A percentile compares a stretch with the other conserved stretches of the same genome.
These are phyloP conservation scores for Conus canariensis DNA, from an alignment of 2,888 invertebrate species.

Conservation along the genomic window DNA sequence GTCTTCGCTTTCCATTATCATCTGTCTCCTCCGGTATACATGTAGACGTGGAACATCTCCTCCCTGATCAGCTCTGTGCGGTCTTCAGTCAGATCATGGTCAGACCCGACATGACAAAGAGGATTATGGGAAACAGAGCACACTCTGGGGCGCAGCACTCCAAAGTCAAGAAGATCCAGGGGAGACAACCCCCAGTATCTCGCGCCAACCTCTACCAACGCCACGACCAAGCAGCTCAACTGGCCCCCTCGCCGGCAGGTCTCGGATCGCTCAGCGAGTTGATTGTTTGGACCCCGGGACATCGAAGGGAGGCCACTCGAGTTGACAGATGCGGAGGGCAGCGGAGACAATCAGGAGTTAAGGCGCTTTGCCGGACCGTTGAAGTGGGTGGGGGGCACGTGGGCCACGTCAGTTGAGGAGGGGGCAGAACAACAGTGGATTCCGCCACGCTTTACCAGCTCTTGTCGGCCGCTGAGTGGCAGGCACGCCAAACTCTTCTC, in stretches of 20 bases:
- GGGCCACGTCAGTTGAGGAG: constrained; percentile 1
- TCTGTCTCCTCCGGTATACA: not conserved
- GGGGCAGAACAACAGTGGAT: constrained; percentile 11
- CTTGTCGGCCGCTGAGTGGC: constrained; percentile 20
- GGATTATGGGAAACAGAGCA: constrained; percentile 26
- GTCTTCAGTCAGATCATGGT: constrained; percentile 31
- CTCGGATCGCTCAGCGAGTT: constrained; percentile 22
- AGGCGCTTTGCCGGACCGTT: constrained; percentile 33
- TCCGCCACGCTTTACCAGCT: constrained; percentile 15
- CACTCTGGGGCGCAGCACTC: constrained; percentile 26
- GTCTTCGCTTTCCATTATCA: not conserved
- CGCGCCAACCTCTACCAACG: not conserved
- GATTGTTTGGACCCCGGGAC: constrained; percentile 35
- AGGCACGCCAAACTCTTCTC: constrained; percentile 24
- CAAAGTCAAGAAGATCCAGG: constrained; percentile 19
- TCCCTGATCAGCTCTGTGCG: not conserved
- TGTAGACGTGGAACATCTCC: not conserved
- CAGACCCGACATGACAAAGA: constrained; percentile 25
- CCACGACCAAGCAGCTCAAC: not conserved
- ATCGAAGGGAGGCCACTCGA: constrained; percentile 39
- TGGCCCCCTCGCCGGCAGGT: not conserved
- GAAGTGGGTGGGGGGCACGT: constrained; percentile 4
- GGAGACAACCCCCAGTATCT: constrained; percentile 2
- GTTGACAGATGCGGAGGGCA: constrained; percentile 14
- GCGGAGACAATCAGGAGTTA: constrained; percentile 38